Percentiles rank a stretch among this genome's conserved stretches.
Conservation (phyloP, 1,140 invertebrate species). For the Musca vetustissima region DNA sequence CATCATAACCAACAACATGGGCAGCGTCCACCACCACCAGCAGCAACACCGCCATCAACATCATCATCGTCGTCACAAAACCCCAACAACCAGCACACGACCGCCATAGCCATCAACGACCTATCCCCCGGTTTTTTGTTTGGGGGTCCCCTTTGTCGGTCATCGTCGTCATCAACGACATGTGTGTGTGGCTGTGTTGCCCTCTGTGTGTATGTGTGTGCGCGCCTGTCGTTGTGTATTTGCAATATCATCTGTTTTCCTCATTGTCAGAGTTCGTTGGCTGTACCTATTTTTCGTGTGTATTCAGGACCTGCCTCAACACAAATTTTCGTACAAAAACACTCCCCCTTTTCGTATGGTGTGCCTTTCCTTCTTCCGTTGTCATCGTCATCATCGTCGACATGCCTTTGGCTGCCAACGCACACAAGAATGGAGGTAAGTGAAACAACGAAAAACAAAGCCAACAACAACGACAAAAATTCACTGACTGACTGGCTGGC, state of each 20-base stretch:
- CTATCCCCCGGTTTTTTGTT: not conserved
- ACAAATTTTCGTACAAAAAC: conserved; percentile 25
- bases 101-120: not conserved
- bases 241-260: conserved; percentile 14
- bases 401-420: no score
- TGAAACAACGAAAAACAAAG: conserved; percentile 8
- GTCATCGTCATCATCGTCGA: no score
- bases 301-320: conserved; percentile 54
- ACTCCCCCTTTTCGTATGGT: not conserved
- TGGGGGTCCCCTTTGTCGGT: not conserved
- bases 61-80: not conserved
- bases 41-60: no score
- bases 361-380: no score
- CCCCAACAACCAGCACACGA: not conserved
- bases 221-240: no score
- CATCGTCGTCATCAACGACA: conserved; percentile 6
- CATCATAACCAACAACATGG: no score
- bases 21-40: no score
- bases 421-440: not conserved
- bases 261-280: conserved; percentile 50
- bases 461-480: conserved; percentile 1
- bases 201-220: not conserved
- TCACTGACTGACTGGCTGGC: no score
- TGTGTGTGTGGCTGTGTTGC: not conserved
- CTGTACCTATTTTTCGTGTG: conserved; percentile 54